Conservation (phyloP, 2,888 invertebrate species). For the Dendrolimus houi region DNA sequence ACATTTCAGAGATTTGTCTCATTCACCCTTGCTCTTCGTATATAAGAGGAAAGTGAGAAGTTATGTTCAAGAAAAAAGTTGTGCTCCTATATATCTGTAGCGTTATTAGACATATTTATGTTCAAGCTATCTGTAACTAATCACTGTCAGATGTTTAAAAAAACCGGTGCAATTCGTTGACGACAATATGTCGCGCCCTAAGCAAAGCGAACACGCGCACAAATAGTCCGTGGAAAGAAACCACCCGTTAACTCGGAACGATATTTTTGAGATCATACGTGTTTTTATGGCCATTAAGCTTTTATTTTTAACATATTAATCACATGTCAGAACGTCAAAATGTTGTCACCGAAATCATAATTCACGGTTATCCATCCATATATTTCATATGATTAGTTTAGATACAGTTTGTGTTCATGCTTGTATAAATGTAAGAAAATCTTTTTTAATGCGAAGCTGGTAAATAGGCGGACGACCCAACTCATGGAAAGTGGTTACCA, state of each 20-base stretch:
- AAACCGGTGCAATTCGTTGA: not conserved
- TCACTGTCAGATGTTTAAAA: too few species aligned
- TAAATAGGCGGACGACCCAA: not conserved
- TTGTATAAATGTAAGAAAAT: not conserved
- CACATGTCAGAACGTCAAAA: not conserved
- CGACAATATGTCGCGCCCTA: not conserved
- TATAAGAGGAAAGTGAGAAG: too few species aligned
- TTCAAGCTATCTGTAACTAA: too few species aligned
- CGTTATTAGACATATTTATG: too few species aligned
- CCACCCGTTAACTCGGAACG: slow-evolving; percentile 53
- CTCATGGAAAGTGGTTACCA: not conserved
- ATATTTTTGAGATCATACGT: slow-evolving; percentile 28
- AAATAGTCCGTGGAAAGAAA: slow-evolving; percentile 51
- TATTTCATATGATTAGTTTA: not conserved
- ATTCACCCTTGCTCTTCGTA: too few species aligned
- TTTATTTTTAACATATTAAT: not conserved
- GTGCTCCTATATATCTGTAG: too few species aligned
- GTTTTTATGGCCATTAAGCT: slow-evolving; percentile 30
- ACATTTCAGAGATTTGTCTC: too few species aligned
- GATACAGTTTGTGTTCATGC: not conserved
- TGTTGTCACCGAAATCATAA: not conserved
- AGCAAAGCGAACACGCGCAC: slow-evolving; percentile 17
- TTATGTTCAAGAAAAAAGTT: too few species aligned
- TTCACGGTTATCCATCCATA: not conserved
- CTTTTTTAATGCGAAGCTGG: not conserved